Evolutionary conservation across 1,140 invertebrate species (phyloP), one percentile per base, ranked within the genome.

Genomic region (Bombus impatiens): DNA sequence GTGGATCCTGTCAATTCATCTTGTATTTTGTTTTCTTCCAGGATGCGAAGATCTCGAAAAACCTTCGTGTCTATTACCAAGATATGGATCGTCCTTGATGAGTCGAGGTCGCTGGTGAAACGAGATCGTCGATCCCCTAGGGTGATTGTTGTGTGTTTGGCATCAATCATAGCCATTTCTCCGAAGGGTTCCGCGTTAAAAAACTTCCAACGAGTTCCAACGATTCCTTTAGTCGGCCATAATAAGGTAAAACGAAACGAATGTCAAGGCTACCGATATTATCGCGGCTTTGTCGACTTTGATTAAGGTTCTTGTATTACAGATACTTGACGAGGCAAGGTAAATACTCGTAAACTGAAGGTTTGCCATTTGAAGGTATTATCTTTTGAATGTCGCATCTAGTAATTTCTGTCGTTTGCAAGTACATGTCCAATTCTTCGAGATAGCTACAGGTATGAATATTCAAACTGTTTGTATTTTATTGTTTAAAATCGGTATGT

Each of bases 41-140:
- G 53, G 25, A 28, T 18, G 13, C 74, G 82, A 22, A 32, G 53
- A 47, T 67, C 62, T 53, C 47, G 65, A 84, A 84, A 84, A 79
- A 79, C 76, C 65, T 84, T 57, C 76, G 65, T 40, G 47, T 35
- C 47, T 35, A 86, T 74, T 78, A 86, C 76, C 70, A 42, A 53
- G 77, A 80, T 67, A 72, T 47, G 80, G 84, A 89, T 83, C 77
- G 88, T 84, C 81, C 85, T 76, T 89, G 85, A 84, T 83, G 88
- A 84, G 85, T 67, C 59, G 79, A 71, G 85, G 75, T 79, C 59
- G 62, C 57, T 47, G 37, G 47, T 75, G 77, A 87, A 87, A 72
- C 53, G 81, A 72, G 86, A 80, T 82, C 86, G 75, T 87, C 59
- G 81, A 80, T 70, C 81, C 81, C 87, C 86, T 57, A 77, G 76